Base-by-base conservation (phyloP, 2,888 invertebrate genomes). In the Catocala fraxini region DNA sequence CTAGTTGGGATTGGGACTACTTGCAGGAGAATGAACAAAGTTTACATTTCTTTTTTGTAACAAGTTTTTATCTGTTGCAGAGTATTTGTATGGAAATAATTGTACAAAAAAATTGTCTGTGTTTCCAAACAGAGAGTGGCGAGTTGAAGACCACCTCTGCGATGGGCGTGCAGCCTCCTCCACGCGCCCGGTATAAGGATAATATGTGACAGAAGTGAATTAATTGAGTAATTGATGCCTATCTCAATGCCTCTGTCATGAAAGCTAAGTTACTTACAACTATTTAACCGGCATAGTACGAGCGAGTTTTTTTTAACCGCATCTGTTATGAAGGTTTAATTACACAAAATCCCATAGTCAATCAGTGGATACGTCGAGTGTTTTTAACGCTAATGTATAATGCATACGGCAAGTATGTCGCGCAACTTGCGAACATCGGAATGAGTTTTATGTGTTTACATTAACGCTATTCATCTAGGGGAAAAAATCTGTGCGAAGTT, bases 341-440 rank as follows among this genome's bases (percentile, higher is more conserved):
- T 77, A 80, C 73, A 71, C 71, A 73, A 78, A 79, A 80, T 79
- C 76, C 73, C 74, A 79, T 79, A 73, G 68, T 67, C 64, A 75
- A 77, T 73, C 79, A 73, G 66, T 58, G 56, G 61, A 66, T 61
- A 51, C 51, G 66, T 48, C 61, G 34, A 64, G 60, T 56, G 63
- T 70, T 69, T 73, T 75, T 82, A 69, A 43, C 64, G 53, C 69
- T 68, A 62, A 80, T 81, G 69, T 77, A 71, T 79, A 73, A 77
- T 77, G 66, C 66, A 72, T 77, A 63, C 60, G 61, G 59, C 69
- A 56, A 70, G 76, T 59, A 71, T 54, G 43, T 54, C 54, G 55
- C 25, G 52, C 73, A 69, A 57, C 70, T 72, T 60, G 70, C 53
- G 51, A 49, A 54, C 59, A 51, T 55, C 35, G 48, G 59, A 68